These are phyloP conservation scores for Muschampia plurimacula DNA, from an alignment of 2,888 invertebrate genomes.

Conservation along the genomic window DNA sequence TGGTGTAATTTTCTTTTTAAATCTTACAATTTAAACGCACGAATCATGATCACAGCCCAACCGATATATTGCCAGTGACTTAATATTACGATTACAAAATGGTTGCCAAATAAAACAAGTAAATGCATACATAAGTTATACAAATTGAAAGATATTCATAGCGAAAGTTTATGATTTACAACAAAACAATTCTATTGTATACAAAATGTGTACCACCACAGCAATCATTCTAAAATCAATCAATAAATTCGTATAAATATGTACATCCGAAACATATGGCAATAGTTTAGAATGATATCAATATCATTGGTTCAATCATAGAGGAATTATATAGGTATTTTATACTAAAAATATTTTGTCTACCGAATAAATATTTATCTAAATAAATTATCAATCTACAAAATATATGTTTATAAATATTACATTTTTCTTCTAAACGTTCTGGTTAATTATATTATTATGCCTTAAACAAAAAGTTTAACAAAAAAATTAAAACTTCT, in stretches of 20 bases:
- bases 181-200: neutral
- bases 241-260: neutral
- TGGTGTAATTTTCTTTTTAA: conserved; percentile 3
- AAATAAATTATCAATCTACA: conserved; percentile 10
- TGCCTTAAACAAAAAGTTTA: conserved; percentile 5
- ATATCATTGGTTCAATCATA: neutral
- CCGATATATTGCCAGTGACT: conserved; percentile 33
- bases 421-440: neutral
- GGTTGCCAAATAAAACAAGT: neutral
- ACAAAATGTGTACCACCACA: neutral
- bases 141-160: neutral
- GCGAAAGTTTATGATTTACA: neutral
- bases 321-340: neutral
- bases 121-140: conserved; percentile 27
- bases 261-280: neutral
- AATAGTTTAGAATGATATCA: neutral
- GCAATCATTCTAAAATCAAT: neutral
- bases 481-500: neutral
- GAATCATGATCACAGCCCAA: conserved; percentile 5
- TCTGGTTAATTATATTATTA: conserved; percentile 15
- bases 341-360: conserved; percentile 14
- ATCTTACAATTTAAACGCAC: neutral
- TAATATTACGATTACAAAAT: conserved; percentile 2
- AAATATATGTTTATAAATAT: conserved; percentile 18
- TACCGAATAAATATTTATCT: conserved; percentile 18